Evolutionary conservation across 2,113 vertebrate species (phyloP).

Genomic region (Cyprinus carpio): DNA sequence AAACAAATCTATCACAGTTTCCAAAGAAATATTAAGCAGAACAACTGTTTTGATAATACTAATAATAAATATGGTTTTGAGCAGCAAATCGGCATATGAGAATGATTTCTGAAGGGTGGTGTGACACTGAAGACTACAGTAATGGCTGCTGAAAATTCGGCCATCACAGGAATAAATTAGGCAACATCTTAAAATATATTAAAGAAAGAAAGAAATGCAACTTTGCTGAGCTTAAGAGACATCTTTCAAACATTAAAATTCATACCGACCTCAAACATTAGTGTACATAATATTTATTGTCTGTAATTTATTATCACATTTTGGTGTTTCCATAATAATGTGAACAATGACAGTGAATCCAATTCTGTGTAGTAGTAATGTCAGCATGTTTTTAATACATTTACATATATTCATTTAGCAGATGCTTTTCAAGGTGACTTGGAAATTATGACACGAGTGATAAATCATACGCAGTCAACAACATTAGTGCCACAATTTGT

Average conservation of each 20-base stretch:
- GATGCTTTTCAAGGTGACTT: conserved; percentile 5
- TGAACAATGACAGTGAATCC: background rate
- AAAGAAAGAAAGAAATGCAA: background rate
- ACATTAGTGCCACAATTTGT: background rate
- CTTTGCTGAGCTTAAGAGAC: background rate
- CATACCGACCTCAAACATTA: background rate
- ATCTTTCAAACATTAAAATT: background rate
- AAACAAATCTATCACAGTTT: too few species aligned
- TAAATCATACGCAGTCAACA: background rate
- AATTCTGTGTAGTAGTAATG: background rate
- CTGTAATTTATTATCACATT: background rate
- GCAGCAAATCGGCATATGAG: background rate
- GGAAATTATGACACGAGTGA: background rate
- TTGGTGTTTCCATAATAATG: background rate
- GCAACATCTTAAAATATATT: background rate
- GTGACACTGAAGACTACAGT: background rate
- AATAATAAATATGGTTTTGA: background rate
- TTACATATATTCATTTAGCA: conserved; percentile 3
- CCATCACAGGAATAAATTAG: background rate
- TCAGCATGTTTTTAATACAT: background rate
- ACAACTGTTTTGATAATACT: background rate
- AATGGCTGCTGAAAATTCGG: background rate
- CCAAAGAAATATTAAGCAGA: too few species aligned
- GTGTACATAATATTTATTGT: background rate
- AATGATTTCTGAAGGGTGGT: background rate